A percentile compares a stretch with the other conserved stretches of the same genome.
These are phyloP conservation scores for Coracias cyanogaster DNA, from an alignment of 2,797 vertebrate species.

Conservation along the genomic window DNA sequence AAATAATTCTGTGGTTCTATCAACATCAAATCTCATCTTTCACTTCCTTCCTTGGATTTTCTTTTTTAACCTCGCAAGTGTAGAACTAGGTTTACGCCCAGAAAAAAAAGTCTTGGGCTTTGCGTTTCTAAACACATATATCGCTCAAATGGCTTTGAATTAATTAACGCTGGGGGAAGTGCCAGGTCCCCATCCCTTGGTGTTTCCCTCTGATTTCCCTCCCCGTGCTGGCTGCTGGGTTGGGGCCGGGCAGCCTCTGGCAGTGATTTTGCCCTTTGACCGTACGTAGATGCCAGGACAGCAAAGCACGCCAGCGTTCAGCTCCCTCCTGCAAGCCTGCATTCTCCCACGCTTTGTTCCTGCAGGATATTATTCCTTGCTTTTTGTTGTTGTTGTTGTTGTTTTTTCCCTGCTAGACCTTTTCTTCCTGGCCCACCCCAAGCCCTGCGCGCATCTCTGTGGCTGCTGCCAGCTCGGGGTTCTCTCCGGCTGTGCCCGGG, in stretches of 20 bases:
- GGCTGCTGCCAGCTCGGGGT: background rate
- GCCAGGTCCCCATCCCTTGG: background rate
- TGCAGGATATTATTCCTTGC: background rate
- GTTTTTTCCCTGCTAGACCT: background rate
- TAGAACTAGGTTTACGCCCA: background rate
- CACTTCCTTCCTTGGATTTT: background rate
- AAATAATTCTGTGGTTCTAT: background rate
- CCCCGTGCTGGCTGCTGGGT: too few relatives aligned
- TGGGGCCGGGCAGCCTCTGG: background rate
- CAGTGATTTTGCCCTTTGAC: background rate
- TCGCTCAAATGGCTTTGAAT: background rate
- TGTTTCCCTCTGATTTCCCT: background rate
- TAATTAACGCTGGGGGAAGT: background rate
- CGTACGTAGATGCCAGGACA: background rate
- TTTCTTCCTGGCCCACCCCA: background rate
- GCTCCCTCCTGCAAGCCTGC: background rate
- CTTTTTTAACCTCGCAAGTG: background rate
- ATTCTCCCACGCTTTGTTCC: background rate
- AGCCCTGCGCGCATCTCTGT: background rate
- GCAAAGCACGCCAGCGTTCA: background rate
- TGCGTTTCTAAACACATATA: background rate
- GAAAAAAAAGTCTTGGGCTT: rapidly evolving
- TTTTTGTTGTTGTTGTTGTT: background rate
- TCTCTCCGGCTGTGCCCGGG: background rate
- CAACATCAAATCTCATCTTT: background rate